A percentile compares a stretch with the other conserved stretches of the same genome.
These are phyloP conservation scores for Crocodylus rhombifer DNA, from an alignment of 2,797 vertebrate genomes.

Conservation along the genomic window DNA sequence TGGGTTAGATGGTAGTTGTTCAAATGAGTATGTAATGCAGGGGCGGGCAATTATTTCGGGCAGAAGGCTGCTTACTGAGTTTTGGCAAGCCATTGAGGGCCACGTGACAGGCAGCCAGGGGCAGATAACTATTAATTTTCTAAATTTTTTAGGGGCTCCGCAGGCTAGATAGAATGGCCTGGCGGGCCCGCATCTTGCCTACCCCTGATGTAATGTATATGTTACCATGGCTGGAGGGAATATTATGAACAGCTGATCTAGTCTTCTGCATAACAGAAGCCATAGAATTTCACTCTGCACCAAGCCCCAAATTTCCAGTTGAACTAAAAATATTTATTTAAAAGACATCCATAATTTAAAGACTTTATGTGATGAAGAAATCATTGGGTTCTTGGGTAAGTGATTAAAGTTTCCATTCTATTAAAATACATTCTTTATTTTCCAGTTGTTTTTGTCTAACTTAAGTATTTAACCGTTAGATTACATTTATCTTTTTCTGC, in stretches of 20 bases:
- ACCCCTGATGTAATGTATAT: too few species aligned
- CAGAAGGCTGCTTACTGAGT: too few species aligned
- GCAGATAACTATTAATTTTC: too few species aligned
- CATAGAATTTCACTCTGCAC: background rate
- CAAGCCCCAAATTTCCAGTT: background rate
- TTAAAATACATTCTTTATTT: background rate
- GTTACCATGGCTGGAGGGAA: background rate
- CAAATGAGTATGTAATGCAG: too few species aligned
- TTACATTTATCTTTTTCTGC: background rate
- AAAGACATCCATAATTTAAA: background rate
- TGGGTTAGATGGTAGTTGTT: too few species aligned
- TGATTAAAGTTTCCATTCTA: background rate
- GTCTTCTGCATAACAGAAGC: background rate
- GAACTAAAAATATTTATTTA: background rate
- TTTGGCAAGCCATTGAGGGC: too few species aligned
- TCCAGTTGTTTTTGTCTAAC: background rate
- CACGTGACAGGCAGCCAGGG: too few species aligned
- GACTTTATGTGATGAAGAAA: background rate
- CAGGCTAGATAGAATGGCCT: too few species aligned
- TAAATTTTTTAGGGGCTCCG: too few species aligned
- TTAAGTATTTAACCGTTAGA: background rate
- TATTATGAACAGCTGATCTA: background rate
- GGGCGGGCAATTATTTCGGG: too few species aligned
- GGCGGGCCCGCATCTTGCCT: too few species aligned
- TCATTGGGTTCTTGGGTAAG: background rate